Conservation (phyloP, 2,797 vertebrate species). For the Brachyrhaphis roseni region DNA sequence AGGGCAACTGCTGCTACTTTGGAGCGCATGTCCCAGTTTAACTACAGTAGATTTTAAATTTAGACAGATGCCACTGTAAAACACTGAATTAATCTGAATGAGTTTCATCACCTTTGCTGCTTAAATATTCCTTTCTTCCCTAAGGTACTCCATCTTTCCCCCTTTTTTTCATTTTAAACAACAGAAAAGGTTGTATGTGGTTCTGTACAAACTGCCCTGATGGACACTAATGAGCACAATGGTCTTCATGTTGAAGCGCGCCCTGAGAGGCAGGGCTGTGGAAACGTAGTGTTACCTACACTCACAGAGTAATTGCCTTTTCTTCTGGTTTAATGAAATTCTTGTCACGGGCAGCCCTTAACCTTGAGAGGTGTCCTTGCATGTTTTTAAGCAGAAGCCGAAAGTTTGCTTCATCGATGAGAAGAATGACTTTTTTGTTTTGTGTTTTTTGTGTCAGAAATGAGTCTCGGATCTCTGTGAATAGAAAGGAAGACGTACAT, state of each 20-base stretch:
- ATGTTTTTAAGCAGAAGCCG: conserved; percentile 44
- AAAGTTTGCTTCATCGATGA: conserved; percentile 46
- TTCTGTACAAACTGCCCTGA: conserved; percentile 22
- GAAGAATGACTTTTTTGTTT: conserved; percentile 25
- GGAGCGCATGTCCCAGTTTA: not conserved
- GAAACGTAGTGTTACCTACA: conserved; percentile 40
- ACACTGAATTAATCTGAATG: conserved; percentile 12
- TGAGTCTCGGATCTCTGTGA: not conserved
- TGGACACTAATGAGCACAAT: conserved; percentile 61
- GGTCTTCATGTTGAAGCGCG: conserved; percentile 46
- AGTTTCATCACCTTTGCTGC: conserved; percentile 2
- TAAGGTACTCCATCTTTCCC: not conserved
- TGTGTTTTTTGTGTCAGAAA: not conserved
- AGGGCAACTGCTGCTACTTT: not conserved
- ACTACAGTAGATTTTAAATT: not conserved
- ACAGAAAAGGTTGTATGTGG: conserved; percentile 5
- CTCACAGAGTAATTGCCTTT: conserved; percentile 54
- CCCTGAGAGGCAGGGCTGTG: conserved; percentile 40
- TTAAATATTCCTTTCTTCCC: conserved; percentile 18
- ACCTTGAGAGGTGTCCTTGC: conserved; percentile 61
- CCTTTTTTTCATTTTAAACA: conserved; percentile 28
- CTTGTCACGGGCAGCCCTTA: conserved; percentile 46
- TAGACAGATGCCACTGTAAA: not conserved
- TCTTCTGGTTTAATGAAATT: conserved; percentile 61
- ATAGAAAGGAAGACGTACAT: conserved; percentile 7